These are phyloP conservation scores for Agrypnia vestita DNA, from an alignment of 1,140 invertebrate genomes.

Conservation along the genomic window DNA sequence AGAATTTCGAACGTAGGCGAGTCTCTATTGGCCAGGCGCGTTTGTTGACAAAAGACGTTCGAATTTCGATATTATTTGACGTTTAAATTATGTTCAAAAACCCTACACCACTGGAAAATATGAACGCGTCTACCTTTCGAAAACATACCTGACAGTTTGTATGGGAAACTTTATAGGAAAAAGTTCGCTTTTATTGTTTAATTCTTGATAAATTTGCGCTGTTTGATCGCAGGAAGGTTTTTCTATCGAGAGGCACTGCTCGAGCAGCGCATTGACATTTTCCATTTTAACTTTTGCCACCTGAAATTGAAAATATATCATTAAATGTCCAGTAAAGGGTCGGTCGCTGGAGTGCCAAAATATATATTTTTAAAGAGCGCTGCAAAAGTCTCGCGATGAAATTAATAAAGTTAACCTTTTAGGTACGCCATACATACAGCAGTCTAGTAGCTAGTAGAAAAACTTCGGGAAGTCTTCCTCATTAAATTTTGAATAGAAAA, in stretches of 20 bases:
- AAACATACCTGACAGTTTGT: slow-evolving; percentile 36
- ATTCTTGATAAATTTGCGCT: slow-evolving; percentile 13
- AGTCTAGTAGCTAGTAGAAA: too few relatives aligned
- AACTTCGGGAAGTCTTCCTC: too few relatives aligned
- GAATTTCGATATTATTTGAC: neutral
- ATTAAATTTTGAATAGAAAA: too few relatives aligned
- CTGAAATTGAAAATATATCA: neutral
- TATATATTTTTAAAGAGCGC: too few relatives aligned
- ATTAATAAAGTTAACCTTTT: too few relatives aligned
- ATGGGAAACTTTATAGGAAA: slow-evolving; percentile 44
- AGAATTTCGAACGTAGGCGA: neutral
- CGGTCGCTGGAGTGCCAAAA: too few relatives aligned
- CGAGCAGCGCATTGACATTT: neutral
- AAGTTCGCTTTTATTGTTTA: slow-evolving; percentile 3
- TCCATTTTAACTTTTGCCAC: neutral
- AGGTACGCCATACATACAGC: too few relatives aligned
- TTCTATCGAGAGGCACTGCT: slow-evolving; percentile 7
- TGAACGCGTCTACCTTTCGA: neutral
- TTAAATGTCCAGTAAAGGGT: too few relatives aligned
- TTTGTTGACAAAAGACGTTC: neutral
- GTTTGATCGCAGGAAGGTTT: neutral
- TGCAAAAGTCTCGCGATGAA: too few relatives aligned
- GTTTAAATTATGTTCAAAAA: neutral
- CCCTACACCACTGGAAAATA: neutral
- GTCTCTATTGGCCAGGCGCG: neutral